These are phyloP conservation scores for Corythoichthys haematopterus DNA, from an alignment of 2,113 vertebrate genomes.

Conservation along the genomic window DNA sequence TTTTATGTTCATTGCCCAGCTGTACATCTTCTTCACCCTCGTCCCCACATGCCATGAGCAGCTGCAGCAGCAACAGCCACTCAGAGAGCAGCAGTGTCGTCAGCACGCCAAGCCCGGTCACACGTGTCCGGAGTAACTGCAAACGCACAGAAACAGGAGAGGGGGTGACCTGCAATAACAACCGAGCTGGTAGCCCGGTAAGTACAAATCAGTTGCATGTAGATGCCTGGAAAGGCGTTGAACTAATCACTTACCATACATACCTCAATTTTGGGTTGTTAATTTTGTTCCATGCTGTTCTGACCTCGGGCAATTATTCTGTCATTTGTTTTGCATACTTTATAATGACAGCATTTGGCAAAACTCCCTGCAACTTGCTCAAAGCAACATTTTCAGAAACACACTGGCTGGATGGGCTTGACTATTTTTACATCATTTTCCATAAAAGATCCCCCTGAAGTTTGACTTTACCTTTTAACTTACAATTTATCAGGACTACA, in stretches of 20 bases:
- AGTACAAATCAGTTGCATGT: background rate
- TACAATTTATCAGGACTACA: constrained; percentile 28
- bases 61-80: constrained; percentile 65
- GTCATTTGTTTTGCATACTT: too few species aligned
- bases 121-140: constrained; percentile 65
- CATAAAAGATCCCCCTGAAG: too few species aligned
- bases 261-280: too few species aligned
- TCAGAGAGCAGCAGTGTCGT: constrained; percentile 74
- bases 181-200: constrained; percentile 36
- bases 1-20: constrained; percentile 25
- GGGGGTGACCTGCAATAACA: constrained; percentile 3
- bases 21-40: constrained; percentile 55
- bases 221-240: background rate
- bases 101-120: constrained; percentile 71
- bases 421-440: too few species aligned
- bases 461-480: background rate
- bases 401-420: too few species aligned
- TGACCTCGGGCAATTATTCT: too few species aligned
- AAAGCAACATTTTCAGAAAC: too few species aligned
- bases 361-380: too few species aligned
- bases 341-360: too few species aligned
- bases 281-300: too few species aligned
- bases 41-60: constrained; percentile 62
- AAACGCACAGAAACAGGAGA: constrained; percentile 29
- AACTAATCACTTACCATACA: background rate